A percentile compares a stretch with the other conserved stretches of the same genome.
Conservation (phyloP, 2,797 vertebrate genomes). For the Dipus sagitta region DNA sequence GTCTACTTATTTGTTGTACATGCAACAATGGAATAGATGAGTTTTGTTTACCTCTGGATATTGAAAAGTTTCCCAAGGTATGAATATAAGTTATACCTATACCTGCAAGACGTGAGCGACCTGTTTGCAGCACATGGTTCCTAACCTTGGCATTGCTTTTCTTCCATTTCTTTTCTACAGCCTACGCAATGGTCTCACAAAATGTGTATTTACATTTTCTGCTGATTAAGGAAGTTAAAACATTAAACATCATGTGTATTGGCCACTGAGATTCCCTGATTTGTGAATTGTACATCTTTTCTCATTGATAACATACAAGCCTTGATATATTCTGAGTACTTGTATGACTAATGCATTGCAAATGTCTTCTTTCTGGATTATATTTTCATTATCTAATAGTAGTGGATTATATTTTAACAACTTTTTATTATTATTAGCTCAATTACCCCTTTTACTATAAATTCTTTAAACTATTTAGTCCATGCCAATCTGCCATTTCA, state of each 20-base stretch:
- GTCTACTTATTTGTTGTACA: background rate
- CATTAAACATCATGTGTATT: background rate
- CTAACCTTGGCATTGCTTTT: background rate
- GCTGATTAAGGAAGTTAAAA: background rate
- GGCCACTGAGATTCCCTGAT: background rate
- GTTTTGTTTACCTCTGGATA: background rate
- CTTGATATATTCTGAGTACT: background rate
- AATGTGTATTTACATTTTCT: background rate
- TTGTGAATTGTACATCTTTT: background rate
- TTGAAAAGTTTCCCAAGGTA: background rate
- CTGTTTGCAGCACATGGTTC: background rate
- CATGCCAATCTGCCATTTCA: conserved; percentile 2
- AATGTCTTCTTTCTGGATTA: background rate
- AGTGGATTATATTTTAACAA: background rate
- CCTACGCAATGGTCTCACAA: background rate
- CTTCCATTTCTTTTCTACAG: background rate
- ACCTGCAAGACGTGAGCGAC: no score
- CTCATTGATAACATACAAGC: background rate
- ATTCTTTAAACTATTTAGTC: background rate
- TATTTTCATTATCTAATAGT: background rate
- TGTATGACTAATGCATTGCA: background rate
- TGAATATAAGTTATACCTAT: background rate
- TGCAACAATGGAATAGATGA: background rate
- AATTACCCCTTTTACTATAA: background rate
- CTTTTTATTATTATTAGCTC: conserved; percentile 4